Conservation (phyloP, 2,797 vertebrate genomes). For the Petrocephalus sullivani region DNA sequence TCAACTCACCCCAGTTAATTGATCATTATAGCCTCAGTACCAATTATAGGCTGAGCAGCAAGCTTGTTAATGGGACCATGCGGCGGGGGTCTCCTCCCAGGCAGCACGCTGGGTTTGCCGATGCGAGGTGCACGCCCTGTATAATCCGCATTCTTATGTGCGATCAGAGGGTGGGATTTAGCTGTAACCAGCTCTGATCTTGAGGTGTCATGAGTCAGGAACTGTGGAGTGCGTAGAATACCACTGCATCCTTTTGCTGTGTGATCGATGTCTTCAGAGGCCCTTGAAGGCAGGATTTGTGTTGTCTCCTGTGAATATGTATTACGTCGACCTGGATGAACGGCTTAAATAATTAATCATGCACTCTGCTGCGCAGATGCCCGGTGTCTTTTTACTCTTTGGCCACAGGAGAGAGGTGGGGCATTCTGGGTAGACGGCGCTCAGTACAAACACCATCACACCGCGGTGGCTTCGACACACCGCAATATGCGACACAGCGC, state of each 20-base stretch:
- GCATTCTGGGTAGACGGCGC: not conserved
- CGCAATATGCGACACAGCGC: not conserved
- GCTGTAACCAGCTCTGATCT: not conserved
- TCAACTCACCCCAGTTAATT: not conserved
- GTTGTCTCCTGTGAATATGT: not conserved
- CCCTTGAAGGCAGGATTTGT: not conserved
- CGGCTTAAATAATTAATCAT: not conserved
- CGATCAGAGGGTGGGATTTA: not conserved
- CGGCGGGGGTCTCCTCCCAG: not conserved
- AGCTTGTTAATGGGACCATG: not conserved
- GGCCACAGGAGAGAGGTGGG: not conserved
- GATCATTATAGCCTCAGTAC: not conserved
- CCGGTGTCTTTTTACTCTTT: not conserved
- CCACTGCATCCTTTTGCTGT: not conserved
- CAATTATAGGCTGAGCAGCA: not conserved
- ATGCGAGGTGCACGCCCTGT: not conserved
- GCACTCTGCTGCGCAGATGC: not conserved
- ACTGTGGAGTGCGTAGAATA: not conserved
- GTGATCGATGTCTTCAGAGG: not conserved
- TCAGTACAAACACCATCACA: too few species aligned
- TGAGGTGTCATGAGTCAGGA: not conserved
- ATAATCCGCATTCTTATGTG: not conserved
- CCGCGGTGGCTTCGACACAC: not conserved
- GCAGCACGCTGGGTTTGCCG: not conserved
- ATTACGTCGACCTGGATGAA: not conserved